A percentile compares a stretch with the other conserved stretches of the same genome.
phyloP scores from a whole-genome alignment of 2,113 vertebrate genomes.

The Halcyon malimbica region DNA sequence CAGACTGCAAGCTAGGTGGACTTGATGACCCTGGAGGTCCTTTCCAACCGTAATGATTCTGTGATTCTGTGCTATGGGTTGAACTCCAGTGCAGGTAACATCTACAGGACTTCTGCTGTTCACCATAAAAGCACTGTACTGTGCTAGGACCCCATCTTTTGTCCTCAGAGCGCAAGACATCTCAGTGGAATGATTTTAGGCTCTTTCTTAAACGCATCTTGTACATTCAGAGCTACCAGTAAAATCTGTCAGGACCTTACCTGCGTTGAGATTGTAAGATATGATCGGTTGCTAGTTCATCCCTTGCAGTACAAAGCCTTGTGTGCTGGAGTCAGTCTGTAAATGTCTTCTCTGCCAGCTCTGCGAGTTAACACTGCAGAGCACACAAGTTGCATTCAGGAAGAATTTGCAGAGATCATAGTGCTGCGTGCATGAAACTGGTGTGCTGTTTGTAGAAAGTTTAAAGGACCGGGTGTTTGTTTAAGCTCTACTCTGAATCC shows the following conservation, averaged over 20 bases:
- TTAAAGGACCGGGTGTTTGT: slow-evolving; percentile 40
- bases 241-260: neutral
- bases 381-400: neutral
- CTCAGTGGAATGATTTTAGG: neutral
- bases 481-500: slow-evolving; percentile 27
- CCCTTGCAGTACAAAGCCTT: neutral
- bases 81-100: neutral
- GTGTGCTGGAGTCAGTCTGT: neutral
- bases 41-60: no score
- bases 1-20: neutral
- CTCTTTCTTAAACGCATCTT: neutral
- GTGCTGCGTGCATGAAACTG: neutral
- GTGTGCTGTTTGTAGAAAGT: neutral
- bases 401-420: neutral
- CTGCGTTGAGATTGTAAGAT: neutral
- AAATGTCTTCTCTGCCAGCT: neutral
- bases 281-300: neutral
- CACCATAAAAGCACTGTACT: neutral
- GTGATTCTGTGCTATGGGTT: neutral
- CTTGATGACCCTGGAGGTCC: no score
- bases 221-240: neutral
- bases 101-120: neutral
- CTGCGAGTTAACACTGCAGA: neutral
- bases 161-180: neutral
- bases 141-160: neutral